A percentile compares a stretch with the other conserved stretches of the same genome.
These are phyloP conservation scores for Beris chalybata DNA, from an alignment of 2,888 invertebrate species.

Conservation along the genomic window DNA sequence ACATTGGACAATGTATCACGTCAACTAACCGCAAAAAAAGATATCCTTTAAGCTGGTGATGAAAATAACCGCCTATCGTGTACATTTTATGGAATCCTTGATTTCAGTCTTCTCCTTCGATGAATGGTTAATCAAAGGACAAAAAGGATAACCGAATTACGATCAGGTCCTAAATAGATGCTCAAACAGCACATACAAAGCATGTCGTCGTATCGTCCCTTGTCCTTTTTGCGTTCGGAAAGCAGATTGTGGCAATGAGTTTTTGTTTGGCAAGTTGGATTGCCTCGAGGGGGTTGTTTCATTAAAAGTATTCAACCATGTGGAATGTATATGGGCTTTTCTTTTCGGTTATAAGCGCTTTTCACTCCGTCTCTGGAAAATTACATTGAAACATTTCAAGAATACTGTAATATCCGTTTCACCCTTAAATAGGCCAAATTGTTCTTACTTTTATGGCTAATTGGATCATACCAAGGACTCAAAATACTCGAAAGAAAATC, in stretches of 20 bases:
- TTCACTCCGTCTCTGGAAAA: not conserved
- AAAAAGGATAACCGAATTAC: constrained; percentile 26
- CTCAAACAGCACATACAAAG: not conserved
- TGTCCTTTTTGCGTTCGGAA: constrained; percentile 21
- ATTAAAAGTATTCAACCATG: constrained; percentile 35
- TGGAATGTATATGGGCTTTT: constrained; percentile 22
- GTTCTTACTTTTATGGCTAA: constrained; percentile 25
- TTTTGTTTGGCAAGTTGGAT: constrained; percentile 17
- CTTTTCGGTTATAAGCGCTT: constrained; percentile 8
- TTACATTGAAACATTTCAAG: not conserved
- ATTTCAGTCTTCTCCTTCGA: not conserved
- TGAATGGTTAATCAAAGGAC: constrained; percentile 22
- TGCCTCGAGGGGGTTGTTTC: constrained; percentile 5
- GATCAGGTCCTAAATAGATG: constrained; percentile 7
- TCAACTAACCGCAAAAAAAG: too few species aligned
- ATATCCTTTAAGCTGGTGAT: too few species aligned
- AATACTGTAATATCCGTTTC: constrained; percentile 16
- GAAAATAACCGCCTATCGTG: too few species aligned
- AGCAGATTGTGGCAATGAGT: constrained; percentile 33
- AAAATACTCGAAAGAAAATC: constrained; percentile 17
- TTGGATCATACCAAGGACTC: constrained; percentile 18
- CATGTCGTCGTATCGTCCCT: not conserved
- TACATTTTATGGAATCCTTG: not conserved
- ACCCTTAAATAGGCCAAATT: constrained; percentile 20
- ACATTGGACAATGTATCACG: too few species aligned